Percentiles rank a stretch among this genome's conserved stretches.
Conservation (phyloP, 2,888 invertebrate species). For the Dioctria linearis region DNA sequence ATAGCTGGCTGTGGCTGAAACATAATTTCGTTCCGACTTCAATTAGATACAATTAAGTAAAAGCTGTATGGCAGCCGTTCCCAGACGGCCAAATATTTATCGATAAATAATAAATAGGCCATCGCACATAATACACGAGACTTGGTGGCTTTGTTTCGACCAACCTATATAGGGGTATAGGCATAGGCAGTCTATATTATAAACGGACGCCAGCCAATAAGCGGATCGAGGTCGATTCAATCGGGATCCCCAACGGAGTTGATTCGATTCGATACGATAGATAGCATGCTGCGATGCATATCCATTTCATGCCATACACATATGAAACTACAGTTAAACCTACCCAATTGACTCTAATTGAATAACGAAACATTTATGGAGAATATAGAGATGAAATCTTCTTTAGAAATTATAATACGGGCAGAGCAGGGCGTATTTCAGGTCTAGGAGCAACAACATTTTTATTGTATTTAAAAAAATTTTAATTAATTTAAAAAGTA, state of each 20-base stretch:
- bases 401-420: too few relatives aligned
- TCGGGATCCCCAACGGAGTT: constrained; percentile 42
- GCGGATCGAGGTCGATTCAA: constrained; percentile 52
- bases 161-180: background rate
- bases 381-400: background rate
- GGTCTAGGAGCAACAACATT: too few relatives aligned
- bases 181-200: background rate
- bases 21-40: constrained; percentile 41
- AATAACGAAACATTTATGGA: constrained; percentile 38
- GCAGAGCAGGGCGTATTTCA: too few relatives aligned
- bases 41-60: constrained; percentile 52
- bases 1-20: background rate
- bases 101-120: constrained; percentile 52
- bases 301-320: constrained; percentile 40
- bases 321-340: constrained; percentile 34
- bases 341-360: constrained; percentile 50
- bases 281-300: constrained; percentile 43
- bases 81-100: constrained; percentile 52
- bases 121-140: constrained; percentile 10
- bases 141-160: too few relatives aligned
- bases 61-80: constrained; percentile 44
- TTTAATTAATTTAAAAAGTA: too few relatives aligned
- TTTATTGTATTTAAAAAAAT: too few relatives aligned
- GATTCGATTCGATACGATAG: constrained; percentile 24
- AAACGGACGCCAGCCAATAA: background rate